Conservation (phyloP, 2,797 vertebrate genomes). For the Perdix hodgsoniae region DNA sequence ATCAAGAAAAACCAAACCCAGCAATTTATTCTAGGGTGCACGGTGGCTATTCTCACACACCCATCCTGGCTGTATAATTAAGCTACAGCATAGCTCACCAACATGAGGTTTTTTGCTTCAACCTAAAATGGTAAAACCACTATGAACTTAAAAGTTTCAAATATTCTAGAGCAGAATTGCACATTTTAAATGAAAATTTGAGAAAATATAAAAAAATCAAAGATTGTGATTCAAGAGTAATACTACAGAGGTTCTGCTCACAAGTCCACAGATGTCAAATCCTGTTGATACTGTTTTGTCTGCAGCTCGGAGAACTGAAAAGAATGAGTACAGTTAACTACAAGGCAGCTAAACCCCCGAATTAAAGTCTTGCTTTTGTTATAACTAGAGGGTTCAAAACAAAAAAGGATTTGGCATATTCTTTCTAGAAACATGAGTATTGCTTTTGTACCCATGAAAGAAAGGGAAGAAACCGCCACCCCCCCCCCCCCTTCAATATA, state of each 20-base stretch:
- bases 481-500: no score
- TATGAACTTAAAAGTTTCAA: neutral
- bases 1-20: constrained; percentile 71
- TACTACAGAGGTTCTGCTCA: neutral
- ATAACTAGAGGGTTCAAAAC: neutral
- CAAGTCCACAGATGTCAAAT: neutral
- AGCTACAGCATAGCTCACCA: neutral
- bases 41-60: constrained; percentile 61
- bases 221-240: neutral
- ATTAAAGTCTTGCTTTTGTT: neutral
- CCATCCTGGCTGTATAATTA: constrained; percentile 42
- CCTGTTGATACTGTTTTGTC: neutral
- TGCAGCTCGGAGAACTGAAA: neutral
- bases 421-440: neutral
- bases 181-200: neutral
- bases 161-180: neutral
- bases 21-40: constrained; percentile 50
- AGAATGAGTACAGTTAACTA: neutral
- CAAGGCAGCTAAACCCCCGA: neutral
- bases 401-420: neutral
- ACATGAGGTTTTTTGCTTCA: constrained; percentile 9
- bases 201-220: neutral
- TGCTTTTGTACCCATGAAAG: fast-evolving
- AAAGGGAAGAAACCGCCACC: neutral
- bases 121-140: neutral